Base-by-base conservation (phyloP, 2,888 invertebrate species). In the Exocentrus adspersus region DNA sequence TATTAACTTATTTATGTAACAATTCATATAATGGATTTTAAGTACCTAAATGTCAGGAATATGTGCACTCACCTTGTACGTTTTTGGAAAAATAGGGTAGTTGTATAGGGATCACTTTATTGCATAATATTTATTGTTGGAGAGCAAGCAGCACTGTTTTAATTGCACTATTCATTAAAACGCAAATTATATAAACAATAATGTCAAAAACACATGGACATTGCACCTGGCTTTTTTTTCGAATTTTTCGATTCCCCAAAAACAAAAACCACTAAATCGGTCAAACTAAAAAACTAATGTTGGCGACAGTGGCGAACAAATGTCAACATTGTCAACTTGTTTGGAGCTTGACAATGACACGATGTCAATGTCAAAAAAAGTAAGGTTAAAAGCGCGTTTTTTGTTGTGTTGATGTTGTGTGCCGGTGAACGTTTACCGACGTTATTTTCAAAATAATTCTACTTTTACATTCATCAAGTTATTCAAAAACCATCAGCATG, bases 1-100 rank as follows among this genome's bases (percentile, higher is more conserved):
- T 96, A 95, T 78, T 95, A 82, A 86, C 5, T 37, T 16, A 45
- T 28, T 65, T 65, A 56, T 63, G 53, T 62, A 67, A 56, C 20
- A 24, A 24, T 43, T 20, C 28, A 24, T 17, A 16, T 17, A 14
- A 12, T 1, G 24, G 10, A 20, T 19, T 2, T 12, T 2, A 46
- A n/a, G 20, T n/a, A 17, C 10, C 5, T 45, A 5, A 46, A 21
- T 2, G 4, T 21, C 14, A 6, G n/a, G n/a, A n/a, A n/a, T 16
- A 28, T 32, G 7, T 14, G 6, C n/a, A 53, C 53, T 53, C 16
- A 53, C 53, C 53, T 42, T 41, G n/a, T n/a, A n/a, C 7, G 16
- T 12, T 53, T 41, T 53, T 14, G 9, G 19, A 51, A 30, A 9
- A 32, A 17, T 46, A 12, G 20, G 21, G 6, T 57, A 56, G 28